Evolutionary conservation across 1,140 invertebrate species (phyloP).

Genomic region (Cotesia chilonis): DNA sequence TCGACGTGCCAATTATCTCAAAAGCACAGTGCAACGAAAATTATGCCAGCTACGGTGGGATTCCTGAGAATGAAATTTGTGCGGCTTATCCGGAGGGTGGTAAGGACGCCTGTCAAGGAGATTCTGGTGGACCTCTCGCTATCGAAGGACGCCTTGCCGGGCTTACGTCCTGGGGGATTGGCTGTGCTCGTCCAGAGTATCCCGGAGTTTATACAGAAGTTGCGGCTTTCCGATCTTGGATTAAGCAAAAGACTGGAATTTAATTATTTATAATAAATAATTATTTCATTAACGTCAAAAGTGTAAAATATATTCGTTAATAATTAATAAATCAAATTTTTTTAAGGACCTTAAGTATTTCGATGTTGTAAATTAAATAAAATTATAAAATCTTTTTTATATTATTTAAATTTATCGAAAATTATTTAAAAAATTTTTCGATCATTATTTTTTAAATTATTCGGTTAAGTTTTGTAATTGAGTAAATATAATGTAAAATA

Average conservation of each 20-base stretch:
- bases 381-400: no score
- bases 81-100: conserved; percentile 72
- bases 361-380: no score
- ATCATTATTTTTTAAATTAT: no score
- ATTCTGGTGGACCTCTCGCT: conserved; percentile 65
- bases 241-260: conserved; percentile 41
- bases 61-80: conserved; percentile 75
- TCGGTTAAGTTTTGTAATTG: no score
- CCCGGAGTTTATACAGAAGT: conserved; percentile 74
- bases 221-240: conserved; percentile 64
- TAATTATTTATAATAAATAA: conserved; percentile 10
- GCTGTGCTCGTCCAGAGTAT: conserved; percentile 68
- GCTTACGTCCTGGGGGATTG: conserved; percentile 70
- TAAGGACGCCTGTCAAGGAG: conserved; percentile 72
- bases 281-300: no score
- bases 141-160: conserved; percentile 64
- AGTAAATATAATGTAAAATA: no score
- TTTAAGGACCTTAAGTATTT: no score
- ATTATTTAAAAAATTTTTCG: no score
- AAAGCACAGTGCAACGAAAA: conserved; percentile 48
- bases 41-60: conserved; percentile 50
- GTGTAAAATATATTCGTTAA: no score
- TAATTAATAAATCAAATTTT: no score
- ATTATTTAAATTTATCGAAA: no score
- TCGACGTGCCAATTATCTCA: conserved; percentile 55